These are phyloP conservation scores for Gavialis gangeticus DNA, from an alignment of 2,113 vertebrate species.

Conservation along the genomic window DNA sequence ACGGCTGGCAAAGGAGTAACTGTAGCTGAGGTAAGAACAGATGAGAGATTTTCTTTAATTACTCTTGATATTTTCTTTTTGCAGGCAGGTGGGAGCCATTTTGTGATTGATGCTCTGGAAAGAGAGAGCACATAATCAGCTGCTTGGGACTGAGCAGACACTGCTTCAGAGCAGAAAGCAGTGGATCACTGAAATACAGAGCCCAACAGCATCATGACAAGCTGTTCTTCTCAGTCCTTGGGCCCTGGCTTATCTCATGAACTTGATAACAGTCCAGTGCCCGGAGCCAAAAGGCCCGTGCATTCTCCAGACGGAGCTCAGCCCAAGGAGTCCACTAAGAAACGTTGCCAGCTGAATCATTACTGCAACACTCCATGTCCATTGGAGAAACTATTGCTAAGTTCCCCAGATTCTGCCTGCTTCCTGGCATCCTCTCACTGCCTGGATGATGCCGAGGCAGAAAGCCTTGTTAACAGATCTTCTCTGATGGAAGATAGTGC, in stretches of 20 bases:
- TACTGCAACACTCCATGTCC: conserved; percentile 5
- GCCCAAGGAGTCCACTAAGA: conserved; percentile 27
- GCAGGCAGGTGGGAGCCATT: conserved; percentile 68
- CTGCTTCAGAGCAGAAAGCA: conserved; percentile 39
- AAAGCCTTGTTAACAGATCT: neutral
- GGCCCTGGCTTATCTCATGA: neutral
- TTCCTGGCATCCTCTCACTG: conserved; percentile 1
- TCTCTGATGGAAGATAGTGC: neutral
- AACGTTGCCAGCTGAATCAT: neutral
- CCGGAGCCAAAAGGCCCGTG: conserved; percentile 25
- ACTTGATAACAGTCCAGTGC: neutral
- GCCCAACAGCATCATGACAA: conserved; percentile 37
- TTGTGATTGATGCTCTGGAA: conserved; percentile 44
- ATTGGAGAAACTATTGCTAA: neutral
- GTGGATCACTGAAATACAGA: neutral
- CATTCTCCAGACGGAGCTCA: neutral
- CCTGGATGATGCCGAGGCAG: neutral
- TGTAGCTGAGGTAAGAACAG: conserved; percentile 24
- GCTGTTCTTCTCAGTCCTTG: neutral
- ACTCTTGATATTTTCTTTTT: conserved; percentile 37
- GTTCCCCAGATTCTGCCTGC: conserved; percentile 36
- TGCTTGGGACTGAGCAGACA: neutral
- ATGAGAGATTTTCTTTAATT: conserved; percentile 49
- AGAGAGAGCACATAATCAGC: neutral
- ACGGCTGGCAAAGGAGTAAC: rapidly evolving